These are phyloP conservation scores for Episyrphus balteatus DNA, from an alignment of 1,140 invertebrate genomes.

Conservation along the genomic window DNA sequence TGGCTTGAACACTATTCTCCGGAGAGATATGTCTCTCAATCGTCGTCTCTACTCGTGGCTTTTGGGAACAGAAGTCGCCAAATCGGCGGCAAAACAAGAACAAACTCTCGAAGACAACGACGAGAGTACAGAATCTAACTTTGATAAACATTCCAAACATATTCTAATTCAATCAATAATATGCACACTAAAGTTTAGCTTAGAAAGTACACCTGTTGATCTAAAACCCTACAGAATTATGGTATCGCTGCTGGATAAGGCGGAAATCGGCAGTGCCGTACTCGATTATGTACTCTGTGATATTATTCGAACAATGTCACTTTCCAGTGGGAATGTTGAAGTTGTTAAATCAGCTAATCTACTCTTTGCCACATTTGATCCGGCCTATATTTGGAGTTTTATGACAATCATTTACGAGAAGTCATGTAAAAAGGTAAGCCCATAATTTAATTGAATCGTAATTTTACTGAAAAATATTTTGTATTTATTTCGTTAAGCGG, in stretches of 20 bases:
- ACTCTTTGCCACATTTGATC: constrained; percentile 73
- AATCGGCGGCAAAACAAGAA: constrained; percentile 39
- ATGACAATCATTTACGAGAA: constrained; percentile 58
- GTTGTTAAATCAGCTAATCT: constrained; percentile 77
- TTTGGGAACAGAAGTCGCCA: constrained; percentile 58
- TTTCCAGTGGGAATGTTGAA: constrained; percentile 35
- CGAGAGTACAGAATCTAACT: constrained; percentile 47
- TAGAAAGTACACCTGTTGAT: constrained; percentile 49
- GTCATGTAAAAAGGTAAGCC: constrained; percentile 41
- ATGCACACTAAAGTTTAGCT: constrained; percentile 46
- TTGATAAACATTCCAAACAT: constrained; percentile 61
- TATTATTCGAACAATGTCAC: constrained; percentile 56
- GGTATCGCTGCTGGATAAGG: constrained; percentile 78
- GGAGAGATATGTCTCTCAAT: constrained; percentile 88
- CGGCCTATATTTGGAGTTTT: constrained; percentile 79
- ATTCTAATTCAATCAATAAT: constrained; percentile 55
- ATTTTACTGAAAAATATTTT: no score
- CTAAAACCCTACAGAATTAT: constrained; percentile 75
- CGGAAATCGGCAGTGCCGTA: constrained; percentile 76
- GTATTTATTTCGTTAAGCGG: no score
- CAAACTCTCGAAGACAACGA: constrained; percentile 32
- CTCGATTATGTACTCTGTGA: constrained; percentile 77
- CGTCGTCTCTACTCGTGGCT: constrained; percentile 76
- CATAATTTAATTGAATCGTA: no score
- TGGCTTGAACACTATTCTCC: constrained; percentile 69